phyloP scores from a whole-genome alignment of 2,888 invertebrate species.

The Dicycla oo region DNA sequence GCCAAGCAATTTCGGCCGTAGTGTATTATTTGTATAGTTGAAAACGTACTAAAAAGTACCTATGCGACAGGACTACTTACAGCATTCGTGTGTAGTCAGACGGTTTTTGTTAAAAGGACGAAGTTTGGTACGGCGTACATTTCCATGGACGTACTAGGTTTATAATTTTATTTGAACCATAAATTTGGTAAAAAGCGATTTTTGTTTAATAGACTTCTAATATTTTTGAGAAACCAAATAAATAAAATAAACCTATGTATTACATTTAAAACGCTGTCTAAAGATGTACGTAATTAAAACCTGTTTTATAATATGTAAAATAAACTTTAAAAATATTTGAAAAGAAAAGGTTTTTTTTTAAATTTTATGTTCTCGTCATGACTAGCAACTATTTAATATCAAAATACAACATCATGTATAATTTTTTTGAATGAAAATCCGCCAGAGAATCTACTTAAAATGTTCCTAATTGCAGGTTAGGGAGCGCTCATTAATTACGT shows the following conservation, averaged over 20 bases:
- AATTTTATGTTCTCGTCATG: conserved; percentile 48
- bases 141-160: conserved; percentile 57
- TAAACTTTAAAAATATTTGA: conserved; percentile 21
- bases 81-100: conserved; percentile 30
- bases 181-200: conserved; percentile 10
- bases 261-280: neutral
- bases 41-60: conserved; percentile 28
- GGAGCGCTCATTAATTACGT: no score
- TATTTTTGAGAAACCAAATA: neutral
- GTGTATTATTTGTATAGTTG: conserved; percentile 20
- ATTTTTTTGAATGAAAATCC: conserved; percentile 23
- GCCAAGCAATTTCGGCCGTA: no score
- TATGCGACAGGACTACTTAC: conserved; percentile 18
- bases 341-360: conserved; percentile 3
- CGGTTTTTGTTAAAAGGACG: conserved; percentile 57
- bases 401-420: conserved; percentile 54
- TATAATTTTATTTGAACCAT: neutral
- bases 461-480: conserved; percentile 23
- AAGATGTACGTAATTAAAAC: neutral
- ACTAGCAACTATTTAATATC: conserved; percentile 61
- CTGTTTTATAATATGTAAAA: neutral
- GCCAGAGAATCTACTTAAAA: conserved; percentile 29
- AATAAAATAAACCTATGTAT: neutral
- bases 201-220: neutral
- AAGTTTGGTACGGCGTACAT: conserved; percentile 53